Evolutionary conservation across 2,797 vertebrate species (phyloP), one percentile per base, ranked within the genome.

Genomic region (Aythya fuligula): DNA sequence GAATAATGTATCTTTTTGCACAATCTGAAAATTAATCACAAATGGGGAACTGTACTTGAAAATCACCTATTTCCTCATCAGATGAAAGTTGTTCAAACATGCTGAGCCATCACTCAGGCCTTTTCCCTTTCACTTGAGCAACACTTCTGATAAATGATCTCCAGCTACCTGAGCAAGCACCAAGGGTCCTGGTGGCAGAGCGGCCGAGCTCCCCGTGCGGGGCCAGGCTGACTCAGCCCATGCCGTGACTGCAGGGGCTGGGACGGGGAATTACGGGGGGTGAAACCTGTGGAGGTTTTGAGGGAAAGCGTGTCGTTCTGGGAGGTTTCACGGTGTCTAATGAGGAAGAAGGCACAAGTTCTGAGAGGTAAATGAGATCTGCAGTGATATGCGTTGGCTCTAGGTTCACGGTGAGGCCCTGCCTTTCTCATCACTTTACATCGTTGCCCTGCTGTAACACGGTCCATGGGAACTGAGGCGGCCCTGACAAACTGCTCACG

Each of bases 1-100:
- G 79, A 70, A 75, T 60, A 90, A 85, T 71, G 54, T 30, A 41
- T 79, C 21, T n/a, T 94, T 95, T 90, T 95, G 36, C 91, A 73
- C 69, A 97, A 87, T 90, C 32, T 47, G 76, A 88, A 90, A 74
- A 82, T 89, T 43, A 87, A 54, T 74, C 61, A 85, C 13, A 67
- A 34, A 53, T 58, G 70, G 88, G 14, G 92, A 92, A 95, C 45
- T 62, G 57, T 69, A 39, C 30, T 73, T 56, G 10, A 79, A 91
- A 67, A 1, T 0, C 80, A 72, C 71, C 75, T 61, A 89, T 75
- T 95, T 90, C 88, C 43, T 94, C 84, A 69, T 94, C 92, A 83
- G 30, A 39, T 61, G 47, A 43, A 43, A 60, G 24, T 1, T 2
- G 43, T 43, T 85, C 91, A 93, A 38, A 25, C 77, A 80, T 8